Conservation (phyloP, 2,797 vertebrate species). For the Nasua narica region DNA sequence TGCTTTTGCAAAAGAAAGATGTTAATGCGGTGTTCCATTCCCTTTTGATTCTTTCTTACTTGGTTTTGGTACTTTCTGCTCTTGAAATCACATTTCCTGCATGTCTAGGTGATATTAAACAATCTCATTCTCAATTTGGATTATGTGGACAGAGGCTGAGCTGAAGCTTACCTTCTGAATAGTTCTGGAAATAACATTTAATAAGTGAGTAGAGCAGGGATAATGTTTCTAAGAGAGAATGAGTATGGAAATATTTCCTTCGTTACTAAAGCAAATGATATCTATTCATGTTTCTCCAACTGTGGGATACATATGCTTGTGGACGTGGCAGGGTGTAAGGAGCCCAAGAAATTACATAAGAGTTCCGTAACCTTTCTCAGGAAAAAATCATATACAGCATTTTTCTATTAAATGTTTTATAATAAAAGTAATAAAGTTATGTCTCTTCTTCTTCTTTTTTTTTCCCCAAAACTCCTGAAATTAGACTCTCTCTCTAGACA, state of each 20-base stretch:
- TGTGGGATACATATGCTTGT: background rate
- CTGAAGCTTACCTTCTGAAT: slow-evolving; percentile 33
- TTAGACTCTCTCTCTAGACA: background rate
- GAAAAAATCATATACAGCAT: background rate
- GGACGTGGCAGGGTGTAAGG: background rate
- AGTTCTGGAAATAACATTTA: slow-evolving; percentile 38
- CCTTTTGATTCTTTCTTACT: background rate
- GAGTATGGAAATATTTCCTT: background rate
- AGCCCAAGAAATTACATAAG: background rate
- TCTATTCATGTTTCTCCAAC: background rate
- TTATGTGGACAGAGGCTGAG: background rate
- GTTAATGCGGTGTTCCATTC: background rate
- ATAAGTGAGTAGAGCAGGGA: background rate
- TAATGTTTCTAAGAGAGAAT: slow-evolving; percentile 16
- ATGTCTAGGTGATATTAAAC: slow-evolving; percentile 5
- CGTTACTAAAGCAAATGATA: background rate
- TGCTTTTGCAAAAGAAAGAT: background rate
- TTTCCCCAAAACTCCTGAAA: background rate
- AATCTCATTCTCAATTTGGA: slow-evolving; percentile 17
- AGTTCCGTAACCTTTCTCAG: background rate
- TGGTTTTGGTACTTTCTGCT: slow-evolving; percentile 14
- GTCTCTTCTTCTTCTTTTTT: background rate
- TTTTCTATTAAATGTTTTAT: background rate
- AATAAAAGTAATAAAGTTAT: background rate
- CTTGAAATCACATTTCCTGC: background rate